Base-by-base conservation (phyloP, 1,140 invertebrate species). In the Hormaphis cornu region DNA sequence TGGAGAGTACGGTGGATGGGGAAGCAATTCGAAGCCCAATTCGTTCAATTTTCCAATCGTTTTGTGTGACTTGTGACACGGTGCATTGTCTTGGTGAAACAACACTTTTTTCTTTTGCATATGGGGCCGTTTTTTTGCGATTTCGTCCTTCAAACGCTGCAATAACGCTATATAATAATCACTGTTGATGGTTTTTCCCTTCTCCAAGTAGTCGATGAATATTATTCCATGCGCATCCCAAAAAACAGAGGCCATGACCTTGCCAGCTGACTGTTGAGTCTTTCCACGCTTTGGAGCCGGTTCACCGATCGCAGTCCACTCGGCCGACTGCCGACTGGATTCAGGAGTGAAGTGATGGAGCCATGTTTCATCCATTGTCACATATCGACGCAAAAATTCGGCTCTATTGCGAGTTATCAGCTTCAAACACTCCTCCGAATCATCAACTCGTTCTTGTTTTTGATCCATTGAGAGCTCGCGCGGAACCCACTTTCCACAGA, bases 11-110 rank as follows among this genome's bases (percentile, higher is more conserved):
- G 74, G 75, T 72, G 77, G 75, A 56, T 78, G 75, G 24, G 70
- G 26, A 14, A 79, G 69, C 22, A 71, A 53, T 73, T 79, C 76
- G 73, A 75, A 78, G 37, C 71, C 72, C 24, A 73, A 59, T 2
- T 56, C 35, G 72, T 72, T 59, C 58, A 71, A 8, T 50, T 50
- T 74, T 0, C 18, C 53, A 63, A 72, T 74, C 3, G 71, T 72
- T 33, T 26, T 54, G 10, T 72, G 24, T 35, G 69, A 72, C 33
- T 73, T 73, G 69, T 72, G 70, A 72, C 48, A 66, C 33, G 73
- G 69, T 22, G 72, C 72, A 69, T 73, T 71, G 53, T 59, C n/a
- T 50, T 50, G 48, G 18, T 50, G 22, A 50, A 50, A n/a, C 48
- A 50, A 24, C 8, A 50, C 48, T n/a, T 8, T 50, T 24, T n/a